Evolutionary conservation across 1,140 invertebrate genomes (phyloP), one percentile per base, ranked within the genome.

Genomic region (Platyura marginata): DNA sequence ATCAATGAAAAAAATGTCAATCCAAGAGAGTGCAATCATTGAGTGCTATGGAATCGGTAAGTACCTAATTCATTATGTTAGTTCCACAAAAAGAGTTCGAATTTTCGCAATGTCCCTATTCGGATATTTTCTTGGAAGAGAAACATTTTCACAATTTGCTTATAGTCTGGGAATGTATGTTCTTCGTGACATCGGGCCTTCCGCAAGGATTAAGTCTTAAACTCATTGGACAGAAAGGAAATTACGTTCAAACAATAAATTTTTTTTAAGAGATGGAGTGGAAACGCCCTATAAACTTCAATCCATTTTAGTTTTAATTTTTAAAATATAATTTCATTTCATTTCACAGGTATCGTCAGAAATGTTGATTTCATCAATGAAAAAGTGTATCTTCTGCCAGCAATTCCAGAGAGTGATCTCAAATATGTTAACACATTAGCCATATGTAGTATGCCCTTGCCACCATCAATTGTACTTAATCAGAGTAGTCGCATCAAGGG

Each of bases 41-140:
- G 41, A 53, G 40, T 61, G 59, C 25, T 45, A 52, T 16, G 59
- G 58, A 18, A 49, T 61, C 22, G 59, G 58, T 60, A 44, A 25
- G n/a, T n/a, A n/a, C n/a, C n/a, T n/a, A n/a, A n/a, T n/a, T n/a
- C n/a, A n/a, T n/a, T n/a, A n/a, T n/a, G n/a, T n/a, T n/a, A n/a
- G n/a, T n/a, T n/a, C n/a, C n/a, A n/a, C n/a, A n/a, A n/a, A n/a
- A n/a, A n/a, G n/a, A n/a, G n/a, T n/a, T n/a, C n/a, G n/a, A n/a
- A n/a, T n/a, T n/a, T n/a, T n/a, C n/a, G n/a, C n/a, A n/a, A n/a
- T n/a, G n/a, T n/a, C n/a, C n/a, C n/a, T n/a, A n/a, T n/a, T n/a
- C n/a, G n/a, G n/a, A n/a, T n/a, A n/a, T n/a, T n/a, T n/a, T n/a
- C n/a, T n/a, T n/a, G n/a, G n/a, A n/a, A n/a, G n/a, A n/a, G n/a